Evolutionary conservation across 2,888 invertebrate species (phyloP).

Genomic region (Agriopis leucophaearia): DNA sequence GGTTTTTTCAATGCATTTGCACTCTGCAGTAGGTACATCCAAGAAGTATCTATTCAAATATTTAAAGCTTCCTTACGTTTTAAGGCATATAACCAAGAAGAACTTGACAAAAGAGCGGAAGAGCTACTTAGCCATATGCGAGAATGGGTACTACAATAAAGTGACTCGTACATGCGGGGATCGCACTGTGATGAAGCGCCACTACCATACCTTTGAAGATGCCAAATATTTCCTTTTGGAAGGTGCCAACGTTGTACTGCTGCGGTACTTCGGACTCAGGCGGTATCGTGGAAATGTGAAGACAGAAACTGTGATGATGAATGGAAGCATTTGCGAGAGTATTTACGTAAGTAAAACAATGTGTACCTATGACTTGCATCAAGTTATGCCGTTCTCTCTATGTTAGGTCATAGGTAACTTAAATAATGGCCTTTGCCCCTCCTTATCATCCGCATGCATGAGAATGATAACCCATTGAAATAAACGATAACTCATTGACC

Average conservation of each 20-base stretch:
- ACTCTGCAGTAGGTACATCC: background rate
- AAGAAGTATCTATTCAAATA: background rate
- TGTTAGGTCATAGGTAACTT: too few relatives aligned
- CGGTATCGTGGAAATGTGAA: conserved; percentile 84
- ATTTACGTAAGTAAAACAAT: conserved; percentile 85
- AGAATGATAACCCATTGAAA: too few relatives aligned
- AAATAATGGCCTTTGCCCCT: too few relatives aligned
- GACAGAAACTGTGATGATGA: conserved; percentile 85
- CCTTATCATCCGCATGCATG: too few relatives aligned
- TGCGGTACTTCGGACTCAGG: conserved; percentile 86
- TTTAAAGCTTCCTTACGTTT: background rate
- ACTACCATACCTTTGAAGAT: conserved; percentile 81
- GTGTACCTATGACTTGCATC: too few relatives aligned
- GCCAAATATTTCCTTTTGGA: conserved; percentile 86
- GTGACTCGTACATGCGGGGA: conserved; percentile 80
- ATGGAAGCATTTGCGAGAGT: conserved; percentile 86
- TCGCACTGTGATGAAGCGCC: conserved; percentile 73
- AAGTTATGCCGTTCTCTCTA: too few relatives aligned
- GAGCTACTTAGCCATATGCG: conserved; percentile 84
- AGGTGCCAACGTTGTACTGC: conserved; percentile 87
- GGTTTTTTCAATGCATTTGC: background rate
- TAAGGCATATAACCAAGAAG: conserved; percentile 76
- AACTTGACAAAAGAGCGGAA: conserved; percentile 80
- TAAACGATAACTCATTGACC: too few relatives aligned
- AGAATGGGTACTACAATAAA: conserved; percentile 85